These are phyloP conservation scores for Cassiopea andromeda DNA, from an alignment of 30 jellyfish, hydroid and myxozoan species.

Conservation along the genomic window DNA sequence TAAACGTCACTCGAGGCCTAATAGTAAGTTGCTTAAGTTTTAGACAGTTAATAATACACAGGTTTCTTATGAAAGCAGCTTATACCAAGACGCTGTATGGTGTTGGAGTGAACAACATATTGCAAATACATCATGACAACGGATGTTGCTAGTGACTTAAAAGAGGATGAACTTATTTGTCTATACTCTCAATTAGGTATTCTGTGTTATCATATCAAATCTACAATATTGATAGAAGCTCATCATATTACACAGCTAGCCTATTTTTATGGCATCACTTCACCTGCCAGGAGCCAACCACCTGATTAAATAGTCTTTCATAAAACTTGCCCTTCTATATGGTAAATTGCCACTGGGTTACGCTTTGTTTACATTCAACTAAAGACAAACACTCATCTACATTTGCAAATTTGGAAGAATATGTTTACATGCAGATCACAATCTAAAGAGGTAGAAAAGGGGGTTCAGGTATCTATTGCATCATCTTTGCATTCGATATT, in stretches of 20 bases:
- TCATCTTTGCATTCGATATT: too few species aligned
- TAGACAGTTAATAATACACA: too few species aligned
- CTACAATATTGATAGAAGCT: background rate
- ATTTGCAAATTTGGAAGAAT: too few species aligned
- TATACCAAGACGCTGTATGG: too few species aligned
- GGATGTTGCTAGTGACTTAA: background rate
- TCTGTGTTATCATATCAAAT: background rate
- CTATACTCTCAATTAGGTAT: background rate
- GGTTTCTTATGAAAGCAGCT: too few species aligned
- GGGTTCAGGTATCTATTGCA: too few species aligned
- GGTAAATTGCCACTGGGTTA: background rate
- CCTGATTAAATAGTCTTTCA: background rate
- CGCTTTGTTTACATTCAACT: background rate
- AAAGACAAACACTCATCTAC: background rate
- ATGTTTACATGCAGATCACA: too few species aligned
- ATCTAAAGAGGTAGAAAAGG: too few species aligned
- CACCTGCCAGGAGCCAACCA: background rate
- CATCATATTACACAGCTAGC: background rate
- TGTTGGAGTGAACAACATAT: background rate
- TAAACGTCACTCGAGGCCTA: too few species aligned
- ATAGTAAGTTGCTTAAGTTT: too few species aligned
- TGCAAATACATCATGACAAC: background rate
- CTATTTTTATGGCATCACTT: background rate
- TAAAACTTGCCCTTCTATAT: background rate
- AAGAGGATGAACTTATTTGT: background rate